Percentiles rank a stretch among this genome's conserved stretches.
These are phyloP conservation scores for Heliconius melpomene DNA, from an alignment of 1,140 invertebrate species.

Conservation along the genomic window DNA sequence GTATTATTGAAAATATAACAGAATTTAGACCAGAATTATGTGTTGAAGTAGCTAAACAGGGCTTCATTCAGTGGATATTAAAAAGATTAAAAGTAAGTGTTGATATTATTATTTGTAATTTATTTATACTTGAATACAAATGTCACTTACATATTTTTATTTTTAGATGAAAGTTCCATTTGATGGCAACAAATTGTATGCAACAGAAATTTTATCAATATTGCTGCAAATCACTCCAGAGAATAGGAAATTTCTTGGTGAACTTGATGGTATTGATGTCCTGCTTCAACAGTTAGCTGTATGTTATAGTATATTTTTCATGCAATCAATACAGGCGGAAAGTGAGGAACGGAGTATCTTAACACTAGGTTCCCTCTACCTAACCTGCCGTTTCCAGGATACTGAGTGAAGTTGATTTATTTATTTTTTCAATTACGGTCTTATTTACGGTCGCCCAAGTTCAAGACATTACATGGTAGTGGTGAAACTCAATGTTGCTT, in stretches of 20 bases:
- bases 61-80: slow-evolving; percentile 95
- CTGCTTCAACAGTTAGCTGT: slow-evolving; percentile 96
- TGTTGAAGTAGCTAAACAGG: slow-evolving; percentile 92
- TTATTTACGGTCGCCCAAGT: too few species aligned
- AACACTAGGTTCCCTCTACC: too few species aligned
- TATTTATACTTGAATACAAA: slow-evolving; percentile 3
- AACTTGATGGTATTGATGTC: slow-evolving; percentile 97
- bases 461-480: too few species aligned
- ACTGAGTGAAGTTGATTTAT: too few species aligned
- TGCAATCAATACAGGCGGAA: too few species aligned
- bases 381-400: too few species aligned
- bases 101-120: neutral
- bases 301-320: slow-evolving; percentile 59
- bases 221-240: slow-evolving; percentile 94
- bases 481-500: too few species aligned
- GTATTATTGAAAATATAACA: slow-evolving; percentile 94
- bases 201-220: slow-evolving; percentile 97
- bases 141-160: slow-evolving; percentile 14
- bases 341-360: too few species aligned
- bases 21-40: slow-evolving; percentile 94
- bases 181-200: slow-evolving; percentile 97
- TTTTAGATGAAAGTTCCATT: slow-evolving; percentile 88
- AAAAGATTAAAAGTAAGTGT: slow-evolving; percentile 88
- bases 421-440: too few species aligned
- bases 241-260: slow-evolving; percentile 91